Base-by-base conservation (phyloP, 2,797 vertebrate species). In the Syngnathus acus region DNA sequence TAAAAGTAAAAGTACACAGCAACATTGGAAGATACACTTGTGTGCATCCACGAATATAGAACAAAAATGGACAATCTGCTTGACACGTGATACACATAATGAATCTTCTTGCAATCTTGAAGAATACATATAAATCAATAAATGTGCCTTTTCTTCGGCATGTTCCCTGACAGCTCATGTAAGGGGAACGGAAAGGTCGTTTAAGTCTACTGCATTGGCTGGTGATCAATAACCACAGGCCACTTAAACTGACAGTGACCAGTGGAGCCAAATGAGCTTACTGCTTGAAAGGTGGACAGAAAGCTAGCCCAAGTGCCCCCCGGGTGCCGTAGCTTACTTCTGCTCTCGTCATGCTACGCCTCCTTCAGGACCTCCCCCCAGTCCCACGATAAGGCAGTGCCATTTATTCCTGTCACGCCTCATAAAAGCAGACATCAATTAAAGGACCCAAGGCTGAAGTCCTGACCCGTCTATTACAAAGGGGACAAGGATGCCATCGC, bases 361-460 rank as follows among this genome's bases (percentile, higher is more conserved):
- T 85, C 78, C 75, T 80, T 72, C 65, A 76, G 76, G 68, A 63
- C 51, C 68, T 32, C 57, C 70, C 51, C 68, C 74, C 67, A 70
- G 72, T 58, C 66, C 66, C 21, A 42, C 72, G 82, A 90, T 87
- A 88, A 85, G 76, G 73, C 73, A 67, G 42, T 60, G 70, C 78
- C 81, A 88, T 90, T 88, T 80, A 89, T 88, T 87, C 70, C 80
- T 77, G 87, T 85, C 87, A 84, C 80, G 75, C 64, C 26, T 61
- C 74, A 90, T 91, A 84, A 89, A 89, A 79, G 74, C 80, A 76
- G 74, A 71, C 84, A 89, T 91, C 85, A 90, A 89, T 90, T 87
- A 87, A 83, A 32, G 26, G 74, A 42, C 71, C 79, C 66, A 70
- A 73, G 66, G 71, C 75, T 74, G 67, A 73, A 84, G 83, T 81